These are phyloP conservation scores for Halichoeres trimaculatus DNA, from an alignment of 2,113 vertebrate genomes.

Conservation along the genomic window DNA sequence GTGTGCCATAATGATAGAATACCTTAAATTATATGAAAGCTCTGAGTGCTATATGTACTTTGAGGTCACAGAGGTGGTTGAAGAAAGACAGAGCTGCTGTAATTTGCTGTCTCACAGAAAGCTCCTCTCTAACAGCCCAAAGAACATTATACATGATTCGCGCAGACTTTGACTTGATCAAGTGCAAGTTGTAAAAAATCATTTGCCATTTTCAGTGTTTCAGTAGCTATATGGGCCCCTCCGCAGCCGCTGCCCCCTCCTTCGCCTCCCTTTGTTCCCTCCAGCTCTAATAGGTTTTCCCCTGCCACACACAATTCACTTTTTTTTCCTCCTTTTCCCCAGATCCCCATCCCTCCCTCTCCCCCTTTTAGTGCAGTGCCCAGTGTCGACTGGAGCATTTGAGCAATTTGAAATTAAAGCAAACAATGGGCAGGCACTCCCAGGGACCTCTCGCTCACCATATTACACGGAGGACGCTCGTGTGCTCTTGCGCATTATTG, in stretches of 20 bases:
- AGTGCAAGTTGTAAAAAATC: slow-evolving; percentile 77
- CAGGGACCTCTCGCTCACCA: slow-evolving; percentile 82
- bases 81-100: slow-evolving; percentile 24
- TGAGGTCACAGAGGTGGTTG: slow-evolving; percentile 35
- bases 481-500: slow-evolving; percentile 84
- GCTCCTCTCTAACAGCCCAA: slow-evolving; percentile 44
- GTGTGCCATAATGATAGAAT: slow-evolving; percentile 19
- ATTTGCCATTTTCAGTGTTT: slow-evolving; percentile 80
- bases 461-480: slow-evolving; percentile 83
- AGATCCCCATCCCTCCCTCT: slow-evolving; percentile 58
- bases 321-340: slow-evolving; percentile 69
- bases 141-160: slow-evolving; percentile 52
- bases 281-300: slow-evolving; percentile 82
- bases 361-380: slow-evolving; percentile 79
- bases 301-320: slow-evolving; percentile 82
- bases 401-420: slow-evolving; percentile 86
- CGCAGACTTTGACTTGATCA: slow-evolving; percentile 71
- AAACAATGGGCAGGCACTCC: slow-evolving; percentile 83
- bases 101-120: slow-evolving; percentile 45
- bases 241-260: slow-evolving; percentile 69
- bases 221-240: slow-evolving; percentile 70
- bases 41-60: slow-evolving; percentile 24
- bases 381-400: slow-evolving; percentile 83
- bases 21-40: slow-evolving; percentile 46
- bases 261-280: slow-evolving; percentile 81